Conservation (phyloP, 2,113 vertebrate genomes). For the Zosterops japonicus region DNA sequence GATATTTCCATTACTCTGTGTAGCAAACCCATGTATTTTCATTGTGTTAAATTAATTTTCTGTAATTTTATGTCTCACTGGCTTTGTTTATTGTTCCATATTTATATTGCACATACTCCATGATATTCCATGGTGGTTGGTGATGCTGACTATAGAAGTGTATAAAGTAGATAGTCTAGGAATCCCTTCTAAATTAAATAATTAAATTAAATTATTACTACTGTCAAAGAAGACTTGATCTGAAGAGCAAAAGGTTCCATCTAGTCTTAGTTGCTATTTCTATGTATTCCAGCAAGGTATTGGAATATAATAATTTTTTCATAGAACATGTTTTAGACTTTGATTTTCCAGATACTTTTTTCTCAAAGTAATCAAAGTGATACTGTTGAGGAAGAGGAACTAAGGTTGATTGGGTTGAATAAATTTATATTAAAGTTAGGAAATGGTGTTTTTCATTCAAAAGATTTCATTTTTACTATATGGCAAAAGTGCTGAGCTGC, state of each 20-base stretch:
- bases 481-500: background rate
- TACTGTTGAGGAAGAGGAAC: background rate
- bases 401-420: background rate
- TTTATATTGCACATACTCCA: background rate
- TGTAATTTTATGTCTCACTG: background rate
- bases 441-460: background rate
- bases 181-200: background rate
- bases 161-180: background rate
- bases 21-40: background rate
- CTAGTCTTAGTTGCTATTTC: background rate
- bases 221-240: background rate
- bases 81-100: background rate
- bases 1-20: background rate
- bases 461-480: background rate
- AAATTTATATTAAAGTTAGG: background rate
- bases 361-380: background rate
- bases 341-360: background rate
- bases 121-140: background rate
- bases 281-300: background rate
- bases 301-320: background rate
- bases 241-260: background rate
- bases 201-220: background rate
- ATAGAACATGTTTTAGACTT: background rate
- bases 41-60: background rate
- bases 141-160: background rate